Evolutionary conservation across 2,888 invertebrate species (phyloP).

Genomic region (Rapana venosa): DNA sequence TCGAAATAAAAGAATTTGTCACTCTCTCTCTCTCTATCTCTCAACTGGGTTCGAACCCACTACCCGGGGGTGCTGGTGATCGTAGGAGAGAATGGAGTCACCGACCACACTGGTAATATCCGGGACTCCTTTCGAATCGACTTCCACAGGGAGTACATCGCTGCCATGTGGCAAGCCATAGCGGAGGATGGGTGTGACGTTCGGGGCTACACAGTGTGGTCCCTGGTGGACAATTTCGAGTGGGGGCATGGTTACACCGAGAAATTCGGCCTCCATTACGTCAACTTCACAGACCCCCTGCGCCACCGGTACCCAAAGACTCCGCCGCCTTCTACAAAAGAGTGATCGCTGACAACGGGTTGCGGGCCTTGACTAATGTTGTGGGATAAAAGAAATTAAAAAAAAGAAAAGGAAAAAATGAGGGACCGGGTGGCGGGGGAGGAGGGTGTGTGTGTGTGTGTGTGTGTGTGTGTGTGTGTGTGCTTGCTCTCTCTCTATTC

Average conservation of each 20-base stretch:
- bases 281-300: conserved; percentile 85
- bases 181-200: conserved; percentile 72
- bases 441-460: no score
- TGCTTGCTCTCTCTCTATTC: no score
- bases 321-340: conserved; percentile 78
- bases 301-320: conserved; percentile 84
- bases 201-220: conserved; percentile 87
- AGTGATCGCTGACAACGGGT: conserved; percentile 63
- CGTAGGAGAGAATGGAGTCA: conserved; percentile 67
- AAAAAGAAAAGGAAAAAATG: no score
- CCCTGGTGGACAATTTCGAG: conserved; percentile 89
- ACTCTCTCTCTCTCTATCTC: no score
- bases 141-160: conserved; percentile 54
- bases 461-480: no score
- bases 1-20: no score
- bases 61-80: conserved; percentile 58
- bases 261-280: conserved; percentile 85
- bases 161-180: conserved; percentile 57
- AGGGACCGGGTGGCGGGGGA: no score
- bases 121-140: conserved; percentile 53
- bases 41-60: conserved; percentile 61
- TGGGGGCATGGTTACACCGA: conserved; percentile 88
- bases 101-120: conserved; percentile 57
- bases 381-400: neutral
- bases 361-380: conserved; percentile 36